Evolutionary conservation across 2,113 vertebrate genomes (phyloP), one percentile per base, ranked within the genome.

Genomic region (Thunnus maccoyii): DNA sequence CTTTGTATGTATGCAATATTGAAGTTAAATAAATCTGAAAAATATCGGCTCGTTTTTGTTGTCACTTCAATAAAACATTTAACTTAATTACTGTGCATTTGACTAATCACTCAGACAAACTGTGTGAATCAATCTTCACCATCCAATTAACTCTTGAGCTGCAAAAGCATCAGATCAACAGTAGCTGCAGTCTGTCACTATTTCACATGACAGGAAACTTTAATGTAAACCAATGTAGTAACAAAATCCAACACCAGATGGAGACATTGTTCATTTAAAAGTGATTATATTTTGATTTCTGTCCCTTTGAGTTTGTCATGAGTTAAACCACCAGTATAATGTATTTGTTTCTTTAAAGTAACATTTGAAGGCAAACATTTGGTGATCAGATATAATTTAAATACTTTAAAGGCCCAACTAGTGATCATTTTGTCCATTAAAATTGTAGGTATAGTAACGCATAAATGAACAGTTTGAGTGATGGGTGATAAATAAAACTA

Each of bases 1-100:
- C 96, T 99, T 99, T 99, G 96, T 99, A 99, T 99, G 98, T 98
- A 98, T 97, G 97, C 96, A 96, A 96, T 97, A 98, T 98, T 97
- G 95, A 97, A 97, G 95, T 96, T 96, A 96, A 99, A 98, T 98
- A 98, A 98, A 99, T 96, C 94, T 94, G 76, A 93, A 97, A 91
- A 93, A 89, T 48, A 52, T 20, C 14, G 14, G 51, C 48, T 75
- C 30, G 27, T 58, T 57, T 25, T 70, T 72, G 41, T 85, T 69
- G 22, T 78, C 60, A 11, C 62, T 84, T 81, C 6, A 62, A 27
- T 48, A 36, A 17, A 68, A 67, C 6, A 20, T 41, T 64, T 8
- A 3, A 16, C 10, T 55, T 5, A 5, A 22, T 62, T 20, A 46
- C 6, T 54, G 60, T 64, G 15, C 11, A 13, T 11, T 22, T 56